Percentiles rank a stretch among this genome's conserved stretches.
Evolutionary conservation across 2,113 vertebrate species (phyloP).

Genomic region (Aleadryas rufinucha): DNA sequence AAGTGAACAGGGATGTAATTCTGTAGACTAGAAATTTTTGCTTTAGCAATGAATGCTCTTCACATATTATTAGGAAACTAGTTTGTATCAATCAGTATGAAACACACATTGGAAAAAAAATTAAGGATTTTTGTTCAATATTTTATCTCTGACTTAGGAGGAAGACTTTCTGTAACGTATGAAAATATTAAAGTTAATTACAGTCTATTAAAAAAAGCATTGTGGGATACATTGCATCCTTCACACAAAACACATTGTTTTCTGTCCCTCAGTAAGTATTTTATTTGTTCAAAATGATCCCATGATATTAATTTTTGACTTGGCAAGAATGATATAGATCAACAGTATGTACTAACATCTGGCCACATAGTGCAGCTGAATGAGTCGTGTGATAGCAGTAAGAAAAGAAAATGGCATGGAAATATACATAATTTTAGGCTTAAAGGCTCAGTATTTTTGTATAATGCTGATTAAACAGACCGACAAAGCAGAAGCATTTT

Average conservation of each 20-base stretch:
- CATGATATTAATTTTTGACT: neutral
- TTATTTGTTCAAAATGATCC: slow-evolving; percentile 3
- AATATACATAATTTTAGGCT: slow-evolving; percentile 3
- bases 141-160: neutral
- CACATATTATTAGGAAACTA: neutral
- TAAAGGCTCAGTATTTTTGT: neutral
- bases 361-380: neutral
- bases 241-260: neutral
- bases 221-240: neutral
- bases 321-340: neutral
- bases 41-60: neutral
- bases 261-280: neutral
- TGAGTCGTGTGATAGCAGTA: neutral
- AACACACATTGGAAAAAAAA: neutral
- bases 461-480: slow-evolving; percentile 6
- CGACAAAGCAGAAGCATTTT: neutral
- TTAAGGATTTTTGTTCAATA: neutral
- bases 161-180: neutral
- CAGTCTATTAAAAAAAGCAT: neutral
- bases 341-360: slow-evolving; percentile 8
- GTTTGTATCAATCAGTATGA: neutral
- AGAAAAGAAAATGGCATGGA: slow-evolving; percentile 11
- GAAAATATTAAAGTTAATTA: slow-evolving; percentile 1
- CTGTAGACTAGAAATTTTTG: neutral
- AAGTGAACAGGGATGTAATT: neutral